Evolutionary conservation across 1,140 invertebrate species (phyloP).

Genomic region (Apocrypta bakeri): DNA sequence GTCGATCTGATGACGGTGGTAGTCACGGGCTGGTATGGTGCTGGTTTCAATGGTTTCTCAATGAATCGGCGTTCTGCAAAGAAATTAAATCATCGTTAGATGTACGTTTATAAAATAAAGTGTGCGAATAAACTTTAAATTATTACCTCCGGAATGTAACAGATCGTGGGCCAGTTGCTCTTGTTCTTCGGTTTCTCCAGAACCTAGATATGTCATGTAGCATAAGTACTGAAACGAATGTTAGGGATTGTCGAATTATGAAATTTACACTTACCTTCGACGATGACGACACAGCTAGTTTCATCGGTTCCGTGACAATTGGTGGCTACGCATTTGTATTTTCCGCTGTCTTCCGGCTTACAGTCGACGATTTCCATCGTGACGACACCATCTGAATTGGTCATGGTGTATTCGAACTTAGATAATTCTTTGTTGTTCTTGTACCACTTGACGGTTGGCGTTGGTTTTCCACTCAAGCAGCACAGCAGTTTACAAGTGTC

Average conservation of each 20-base stretch:
- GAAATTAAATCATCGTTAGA: background rate
- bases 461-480: constrained; percentile 94
- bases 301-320: constrained; percentile 95
- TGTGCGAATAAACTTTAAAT: background rate
- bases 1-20: constrained; percentile 50
- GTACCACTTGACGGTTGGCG: constrained; percentile 93
- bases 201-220: constrained; percentile 73
- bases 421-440: constrained; percentile 94
- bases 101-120: constrained; percentile 1
- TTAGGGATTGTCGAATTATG: background rate
- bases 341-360: constrained; percentile 94
- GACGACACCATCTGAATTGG: constrained; percentile 93
- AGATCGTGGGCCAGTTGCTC: constrained; percentile 88
- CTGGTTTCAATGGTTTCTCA: constrained; percentile 85
- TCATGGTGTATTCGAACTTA: constrained; percentile 92
- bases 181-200: constrained; percentile 85
- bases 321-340: constrained; percentile 94
- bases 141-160: constrained; percentile 86
- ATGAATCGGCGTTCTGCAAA: constrained; percentile 85
- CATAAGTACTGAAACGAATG: background rate
- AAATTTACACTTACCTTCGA: constrained; percentile 89
- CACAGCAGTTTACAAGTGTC: constrained; percentile 98
- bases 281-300: constrained; percentile 95
- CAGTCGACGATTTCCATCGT: constrained; percentile 97
- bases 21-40: constrained; percentile 80